Conservation (phyloP, 2,113 vertebrate species). For the Heliornis fulica region DNA sequence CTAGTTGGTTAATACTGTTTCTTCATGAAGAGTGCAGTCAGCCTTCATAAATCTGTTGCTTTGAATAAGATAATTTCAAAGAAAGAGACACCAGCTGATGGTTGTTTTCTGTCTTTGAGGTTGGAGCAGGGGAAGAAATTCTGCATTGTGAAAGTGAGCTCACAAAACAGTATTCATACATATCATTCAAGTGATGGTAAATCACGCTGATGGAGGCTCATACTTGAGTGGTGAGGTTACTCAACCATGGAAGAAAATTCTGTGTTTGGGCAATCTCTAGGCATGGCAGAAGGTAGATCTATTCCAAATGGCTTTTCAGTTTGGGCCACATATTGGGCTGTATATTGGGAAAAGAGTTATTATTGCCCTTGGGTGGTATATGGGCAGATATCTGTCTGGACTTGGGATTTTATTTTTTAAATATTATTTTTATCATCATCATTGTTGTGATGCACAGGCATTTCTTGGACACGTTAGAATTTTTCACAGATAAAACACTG, state of each 20-base stretch:
- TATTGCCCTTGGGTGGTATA: neutral
- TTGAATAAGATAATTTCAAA: neutral
- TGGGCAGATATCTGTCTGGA: neutral
- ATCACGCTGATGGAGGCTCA: neutral
- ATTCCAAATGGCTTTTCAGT: neutral
- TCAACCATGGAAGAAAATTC: neutral
- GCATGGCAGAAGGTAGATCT: neutral
- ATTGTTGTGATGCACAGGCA: neutral
- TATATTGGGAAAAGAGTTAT: neutral
- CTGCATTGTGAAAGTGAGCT: neutral
- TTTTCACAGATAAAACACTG: neutral
- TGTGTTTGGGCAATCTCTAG: neutral
- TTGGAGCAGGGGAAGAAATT: neutral
- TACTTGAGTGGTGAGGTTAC: neutral
- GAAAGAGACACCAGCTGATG: neutral
- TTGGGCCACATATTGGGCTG: neutral
- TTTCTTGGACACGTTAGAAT: neutral
- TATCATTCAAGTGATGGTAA: accelerated
- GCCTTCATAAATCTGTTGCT: neutral
- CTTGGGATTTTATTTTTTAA: neutral
- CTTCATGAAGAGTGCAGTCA: neutral
- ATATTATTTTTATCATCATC: neutral
- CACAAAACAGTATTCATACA: neutral
- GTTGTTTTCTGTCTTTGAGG: neutral
- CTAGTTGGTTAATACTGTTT: neutral